Percentiles rank a stretch among this genome's conserved stretches.
Conservation (phyloP, 2,797 vertebrate genomes). For the Potorous gilbertii region DNA sequence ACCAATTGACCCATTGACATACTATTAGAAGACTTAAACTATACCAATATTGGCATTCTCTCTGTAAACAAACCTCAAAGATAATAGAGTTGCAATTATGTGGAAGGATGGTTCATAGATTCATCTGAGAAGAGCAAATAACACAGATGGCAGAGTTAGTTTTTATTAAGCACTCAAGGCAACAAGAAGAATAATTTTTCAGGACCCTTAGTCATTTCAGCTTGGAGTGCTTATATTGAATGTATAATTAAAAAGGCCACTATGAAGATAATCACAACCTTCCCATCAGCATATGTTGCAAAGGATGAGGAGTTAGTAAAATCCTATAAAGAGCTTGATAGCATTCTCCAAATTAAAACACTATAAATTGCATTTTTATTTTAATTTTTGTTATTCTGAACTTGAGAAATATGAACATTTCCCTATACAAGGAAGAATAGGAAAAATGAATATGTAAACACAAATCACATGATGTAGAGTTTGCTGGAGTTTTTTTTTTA, state of each 20-base stretch:
- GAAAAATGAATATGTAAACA: neutral
- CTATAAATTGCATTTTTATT: neutral
- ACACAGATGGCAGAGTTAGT: neutral
- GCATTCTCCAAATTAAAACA: neutral
- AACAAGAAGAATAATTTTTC: neutral
- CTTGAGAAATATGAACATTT: neutral
- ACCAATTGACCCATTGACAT: neutral
- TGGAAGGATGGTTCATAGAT: neutral
- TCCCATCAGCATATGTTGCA: neutral
- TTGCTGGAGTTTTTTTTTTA: neutral
- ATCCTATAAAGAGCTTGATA: neutral
- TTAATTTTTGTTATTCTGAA: neutral
- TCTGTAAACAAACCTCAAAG: neutral
- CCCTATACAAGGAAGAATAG: neutral
- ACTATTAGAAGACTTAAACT: neutral
- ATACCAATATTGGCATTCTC: neutral
- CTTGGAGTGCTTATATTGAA: neutral
- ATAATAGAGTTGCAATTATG: neutral
- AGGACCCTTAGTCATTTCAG: neutral
- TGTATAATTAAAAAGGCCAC: neutral
- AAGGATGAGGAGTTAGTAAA: neutral
- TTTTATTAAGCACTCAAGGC: neutral
- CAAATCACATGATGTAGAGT: neutral
- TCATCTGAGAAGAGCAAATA: neutral
- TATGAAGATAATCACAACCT: neutral